Base-by-base conservation (phyloP, 2,797 vertebrate species). In the Balearica regulorum region DNA sequence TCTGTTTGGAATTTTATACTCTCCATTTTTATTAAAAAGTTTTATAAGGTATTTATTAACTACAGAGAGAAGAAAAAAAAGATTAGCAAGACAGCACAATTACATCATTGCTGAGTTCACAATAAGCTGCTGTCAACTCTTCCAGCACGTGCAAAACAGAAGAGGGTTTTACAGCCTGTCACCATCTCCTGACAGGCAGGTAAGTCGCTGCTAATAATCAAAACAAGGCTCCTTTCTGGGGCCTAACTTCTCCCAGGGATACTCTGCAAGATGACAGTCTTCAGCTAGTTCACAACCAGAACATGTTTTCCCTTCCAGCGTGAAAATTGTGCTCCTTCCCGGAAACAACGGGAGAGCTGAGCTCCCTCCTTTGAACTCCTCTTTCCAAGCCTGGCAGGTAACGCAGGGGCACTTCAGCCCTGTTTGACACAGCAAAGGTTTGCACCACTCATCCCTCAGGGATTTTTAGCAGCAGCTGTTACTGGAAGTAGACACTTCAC, bases 61-160 rank as follows among this genome's bases (percentile, higher is more conserved):
- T 68, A 87, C 1, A 71, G 41, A 79, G 46, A 62, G 26, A 53
- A 48, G 9, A 19, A 64, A 43, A 73, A 41, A 31, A 41, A 31
- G n/a, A 80, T 80, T 80, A 87, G 26, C 75, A 90, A 73, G 61
- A 75, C 43, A 65, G 48, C 16, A 5, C 48, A 44, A 66, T 70
- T 73, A n/a, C 78, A 85, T 85, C 71, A 85, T 22, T 91, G 48
- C 81, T 43, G 75, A 87, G 44, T 33, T 89, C 89, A 89, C 64
- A 93, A 77, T 77, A 69, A 93, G 41, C 43, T 89, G 71, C 75
- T 95, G 92, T 92, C 92, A 97, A 55, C 41, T 53, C 44, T 77
- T 92, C 20, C 75, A 69, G 87, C 2, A 0, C 1, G 1, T 11
- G 57, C 37, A 75, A 61, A 96, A 85, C 26, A 87, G 89, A 78